Conservation (phyloP, 2,797 vertebrate species). For the Myiotriccus ornatus region DNA sequence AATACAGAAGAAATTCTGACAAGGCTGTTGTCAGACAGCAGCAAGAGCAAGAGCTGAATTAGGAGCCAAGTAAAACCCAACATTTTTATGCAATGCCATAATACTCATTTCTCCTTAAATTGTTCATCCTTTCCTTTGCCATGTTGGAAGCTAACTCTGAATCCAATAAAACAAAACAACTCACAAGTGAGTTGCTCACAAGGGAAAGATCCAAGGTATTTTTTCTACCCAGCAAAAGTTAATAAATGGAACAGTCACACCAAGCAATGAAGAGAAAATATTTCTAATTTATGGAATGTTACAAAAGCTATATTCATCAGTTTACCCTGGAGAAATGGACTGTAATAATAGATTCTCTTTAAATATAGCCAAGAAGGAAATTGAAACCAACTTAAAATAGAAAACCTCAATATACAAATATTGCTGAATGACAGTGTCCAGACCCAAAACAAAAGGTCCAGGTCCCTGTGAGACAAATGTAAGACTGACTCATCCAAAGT, state of each 20-base stretch:
- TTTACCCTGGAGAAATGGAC: not conserved
- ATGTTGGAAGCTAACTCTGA: not conserved
- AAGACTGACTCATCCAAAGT: not conserved
- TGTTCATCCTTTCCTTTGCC: not conserved
- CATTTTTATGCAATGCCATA: not conserved
- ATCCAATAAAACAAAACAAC: not conserved
- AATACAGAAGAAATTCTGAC: not conserved
- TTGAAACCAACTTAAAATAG: not conserved
- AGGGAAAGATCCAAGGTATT: not conserved
- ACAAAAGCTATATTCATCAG: not conserved
- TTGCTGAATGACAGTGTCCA: not conserved
- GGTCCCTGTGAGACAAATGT: not conserved
- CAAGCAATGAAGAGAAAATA: conserved; percentile 8
- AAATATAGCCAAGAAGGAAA: conserved; percentile 41
- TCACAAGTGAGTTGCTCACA: not conserved
- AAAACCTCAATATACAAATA: not conserved
- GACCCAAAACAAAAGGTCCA: not conserved
- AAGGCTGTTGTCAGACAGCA: not conserved
- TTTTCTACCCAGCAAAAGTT: not conserved
- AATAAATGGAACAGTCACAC: not conserved
- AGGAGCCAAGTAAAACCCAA: not conserved
- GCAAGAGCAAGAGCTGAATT: not conserved
- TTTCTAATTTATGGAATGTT: conserved; percentile 23
- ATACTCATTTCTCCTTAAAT: not conserved
- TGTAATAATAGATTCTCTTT: conserved; percentile 22